Evolutionary conservation across 1,140 invertebrate species (phyloP).

Genomic region (Sitobion miscanthi): DNA sequence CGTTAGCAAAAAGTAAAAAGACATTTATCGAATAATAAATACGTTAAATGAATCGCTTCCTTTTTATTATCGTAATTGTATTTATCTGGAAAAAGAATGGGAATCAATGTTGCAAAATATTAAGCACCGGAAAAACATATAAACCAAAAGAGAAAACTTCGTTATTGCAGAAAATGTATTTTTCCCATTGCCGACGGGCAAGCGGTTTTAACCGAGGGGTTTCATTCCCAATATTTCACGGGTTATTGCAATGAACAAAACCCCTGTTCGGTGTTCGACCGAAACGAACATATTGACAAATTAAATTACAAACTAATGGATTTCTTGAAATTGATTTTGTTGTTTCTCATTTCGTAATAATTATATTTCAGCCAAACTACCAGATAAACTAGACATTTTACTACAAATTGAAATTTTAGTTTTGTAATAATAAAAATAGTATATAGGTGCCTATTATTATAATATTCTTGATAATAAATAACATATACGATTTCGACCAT

Average conservation of each 20-base stretch:
- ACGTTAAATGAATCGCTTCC: neutral
- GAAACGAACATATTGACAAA: slow-evolving; percentile 54
- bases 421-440: neutral
- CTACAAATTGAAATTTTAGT: neutral
- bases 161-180: slow-evolving; percentile 43
- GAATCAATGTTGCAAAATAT: neutral
- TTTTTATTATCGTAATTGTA: slow-evolving; percentile 27
- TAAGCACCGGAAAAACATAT: neutral
- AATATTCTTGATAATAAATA: neutral
- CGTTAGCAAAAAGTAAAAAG: slow-evolving; percentile 62
- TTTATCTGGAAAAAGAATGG: neutral
- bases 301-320: slow-evolving; percentile 55
- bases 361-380: slow-evolving; percentile 18
- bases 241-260: slow-evolving; percentile 55
- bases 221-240: slow-evolving; percentile 41
- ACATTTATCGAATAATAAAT: slow-evolving; percentile 57
- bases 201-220: slow-evolving; percentile 36
- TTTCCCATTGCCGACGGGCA: slow-evolving; percentile 26
- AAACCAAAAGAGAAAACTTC: slow-evolving; percentile 49
- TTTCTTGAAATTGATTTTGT: slow-evolving; percentile 51
- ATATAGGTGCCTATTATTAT: neutral
- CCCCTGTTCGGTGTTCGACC: slow-evolving; percentile 44
- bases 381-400: neutral
- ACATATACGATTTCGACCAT: neutral
- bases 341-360: slow-evolving; percentile 42